A percentile compares a stretch with the other conserved stretches of the same genome.
Evolutionary conservation across 2,888 invertebrate genomes (phyloP).

Genomic region (Aphrophora alni): DNA sequence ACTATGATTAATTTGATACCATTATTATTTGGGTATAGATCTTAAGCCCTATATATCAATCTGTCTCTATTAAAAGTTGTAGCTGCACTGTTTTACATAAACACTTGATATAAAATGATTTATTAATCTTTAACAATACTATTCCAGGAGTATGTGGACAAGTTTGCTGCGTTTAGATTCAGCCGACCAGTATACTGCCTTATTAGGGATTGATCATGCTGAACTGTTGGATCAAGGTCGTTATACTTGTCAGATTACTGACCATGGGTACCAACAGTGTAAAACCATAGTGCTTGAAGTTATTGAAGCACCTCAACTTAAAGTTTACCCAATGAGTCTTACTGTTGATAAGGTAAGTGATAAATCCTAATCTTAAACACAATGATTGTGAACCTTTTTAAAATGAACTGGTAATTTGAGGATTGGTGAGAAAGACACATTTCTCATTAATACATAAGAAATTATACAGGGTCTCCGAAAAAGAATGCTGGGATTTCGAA

Average conservation of each 20-base stretch:
- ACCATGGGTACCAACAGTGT: constrained; percentile 73
- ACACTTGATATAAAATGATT: no score
- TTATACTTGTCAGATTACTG: constrained; percentile 80
- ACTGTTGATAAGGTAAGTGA: constrained; percentile 70
- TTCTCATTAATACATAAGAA: no score
- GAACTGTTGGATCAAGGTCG: constrained; percentile 74
- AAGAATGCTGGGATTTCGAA: no score
- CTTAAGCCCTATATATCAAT: no score
- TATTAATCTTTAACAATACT: no score
- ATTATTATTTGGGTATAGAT: no score
- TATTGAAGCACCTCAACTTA: constrained; percentile 67
- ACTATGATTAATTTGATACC: no score
- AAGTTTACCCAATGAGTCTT: constrained; percentile 71
- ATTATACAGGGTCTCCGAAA: no score
- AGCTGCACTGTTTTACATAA: no score
- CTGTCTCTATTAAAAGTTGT: no score
- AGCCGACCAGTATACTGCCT: constrained; percentile 66
- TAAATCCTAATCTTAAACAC: not conserved
- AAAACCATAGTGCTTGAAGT: constrained; percentile 68
- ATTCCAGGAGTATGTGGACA: constrained; percentile 71
- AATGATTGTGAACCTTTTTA: constrained; percentile 61
- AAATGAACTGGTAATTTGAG: constrained; percentile 74
- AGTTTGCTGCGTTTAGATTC: constrained; percentile 63
- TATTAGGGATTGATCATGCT: constrained; percentile 74
- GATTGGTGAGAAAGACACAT: no score